phyloP scores from a whole-genome alignment of 1,140 invertebrate species.

The Sitodiplosis mosellana region DNA sequence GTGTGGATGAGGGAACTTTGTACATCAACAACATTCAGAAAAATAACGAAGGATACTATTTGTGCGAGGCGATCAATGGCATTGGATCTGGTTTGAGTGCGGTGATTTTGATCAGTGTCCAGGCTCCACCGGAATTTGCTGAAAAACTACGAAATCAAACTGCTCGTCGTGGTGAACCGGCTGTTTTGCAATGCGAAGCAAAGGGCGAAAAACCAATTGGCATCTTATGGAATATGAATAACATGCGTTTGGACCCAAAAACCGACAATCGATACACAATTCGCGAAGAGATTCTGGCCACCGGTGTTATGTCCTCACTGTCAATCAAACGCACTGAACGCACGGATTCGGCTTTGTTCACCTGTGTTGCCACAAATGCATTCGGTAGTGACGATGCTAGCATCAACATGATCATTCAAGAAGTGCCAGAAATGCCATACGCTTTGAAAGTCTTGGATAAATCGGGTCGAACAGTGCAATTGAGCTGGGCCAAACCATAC shows the following conservation, averaged over 20 bases:
- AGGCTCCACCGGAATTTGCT: slow-evolving; percentile 86
- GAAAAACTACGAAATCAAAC: slow-evolving; percentile 82
- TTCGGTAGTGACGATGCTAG: slow-evolving; percentile 90
- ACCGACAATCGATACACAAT: slow-evolving; percentile 78
- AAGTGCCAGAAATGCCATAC: slow-evolving; percentile 83
- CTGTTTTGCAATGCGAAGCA: slow-evolving; percentile 86
- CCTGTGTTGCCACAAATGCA: slow-evolving; percentile 84
- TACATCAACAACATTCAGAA: slow-evolving; percentile 78
- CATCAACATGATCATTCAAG: slow-evolving; percentile 91
- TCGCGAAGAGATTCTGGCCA: slow-evolving; percentile 69
- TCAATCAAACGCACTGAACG: slow-evolving; percentile 78
- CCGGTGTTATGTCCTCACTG: slow-evolving; percentile 72
- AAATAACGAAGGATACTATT: slow-evolving; percentile 82
- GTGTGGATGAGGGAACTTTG: slow-evolving; percentile 79
- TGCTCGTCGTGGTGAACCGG: slow-evolving; percentile 71
- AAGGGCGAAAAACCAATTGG: slow-evolving; percentile 91
- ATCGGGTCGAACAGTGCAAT: slow-evolving; percentile 71
- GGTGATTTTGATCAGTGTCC: slow-evolving; percentile 80
- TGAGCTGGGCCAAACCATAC: slow-evolving; percentile 86
- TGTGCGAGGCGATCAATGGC: slow-evolving; percentile 90
- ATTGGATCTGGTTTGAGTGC: slow-evolving; percentile 86
- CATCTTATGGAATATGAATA: slow-evolving; percentile 91
- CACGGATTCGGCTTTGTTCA: slow-evolving; percentile 82
- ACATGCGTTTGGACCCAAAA: slow-evolving; percentile 74
- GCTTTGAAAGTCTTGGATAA: slow-evolving; percentile 81